Evolutionary conservation across 2,888 invertebrate species (phyloP).

Genomic region (Aphidius colemani): DNA sequence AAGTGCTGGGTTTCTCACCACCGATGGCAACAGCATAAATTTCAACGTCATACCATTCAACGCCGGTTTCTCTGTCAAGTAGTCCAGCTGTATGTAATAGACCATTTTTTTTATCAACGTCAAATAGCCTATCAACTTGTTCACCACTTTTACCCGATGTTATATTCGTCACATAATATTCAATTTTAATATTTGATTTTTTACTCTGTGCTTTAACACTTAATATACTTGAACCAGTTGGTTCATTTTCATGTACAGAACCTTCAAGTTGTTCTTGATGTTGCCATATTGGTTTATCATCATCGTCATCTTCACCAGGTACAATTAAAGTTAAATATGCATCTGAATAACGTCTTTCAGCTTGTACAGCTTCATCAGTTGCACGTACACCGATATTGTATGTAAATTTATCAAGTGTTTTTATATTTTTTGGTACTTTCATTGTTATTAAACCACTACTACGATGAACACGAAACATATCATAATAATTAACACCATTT

Average conservation of each 20-base stretch:
- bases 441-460: constrained; percentile 70
- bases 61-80: constrained; percentile 82
- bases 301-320: constrained; percentile 64
- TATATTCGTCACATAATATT: constrained; percentile 88
- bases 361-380: constrained; percentile 89
- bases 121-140: constrained; percentile 87
- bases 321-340: constrained; percentile 84
- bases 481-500: constrained; percentile 64
- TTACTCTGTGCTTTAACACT: constrained; percentile 76
- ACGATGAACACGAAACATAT: constrained; percentile 80
- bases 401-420: constrained; percentile 66
- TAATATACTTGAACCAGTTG: constrained; percentile 82
- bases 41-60: constrained; percentile 81
- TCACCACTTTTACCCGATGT: constrained; percentile 69
- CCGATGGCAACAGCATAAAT: constrained; percentile 82
- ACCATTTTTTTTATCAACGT: constrained; percentile 87
- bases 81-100: constrained; percentile 83
- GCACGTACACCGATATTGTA: constrained; percentile 86
- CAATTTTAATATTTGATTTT: constrained; percentile 76
- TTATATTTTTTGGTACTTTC: constrained; percentile 61
- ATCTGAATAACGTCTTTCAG: constrained; percentile 85
- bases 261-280: constrained; percentile 71
- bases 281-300: constrained; percentile 54
- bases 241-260: constrained; percentile 87
- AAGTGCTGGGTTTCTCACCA: constrained; percentile 71